Conservation (phyloP, 1,140 invertebrate genomes). For the Popillia japonica region DNA sequence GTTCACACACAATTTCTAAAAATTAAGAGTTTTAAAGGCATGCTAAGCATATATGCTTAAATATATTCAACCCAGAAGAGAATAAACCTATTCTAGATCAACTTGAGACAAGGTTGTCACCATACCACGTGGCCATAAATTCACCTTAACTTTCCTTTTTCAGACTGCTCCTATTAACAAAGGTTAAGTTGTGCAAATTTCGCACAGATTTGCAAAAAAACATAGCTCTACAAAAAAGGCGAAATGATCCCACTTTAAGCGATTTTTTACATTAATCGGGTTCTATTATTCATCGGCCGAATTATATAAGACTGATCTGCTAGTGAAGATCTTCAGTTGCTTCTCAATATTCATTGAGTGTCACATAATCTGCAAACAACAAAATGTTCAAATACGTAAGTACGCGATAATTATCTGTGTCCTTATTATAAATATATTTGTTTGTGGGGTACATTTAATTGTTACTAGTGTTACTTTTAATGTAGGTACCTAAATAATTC, state of each 20-base stretch:
- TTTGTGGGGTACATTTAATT: too few relatives aligned
- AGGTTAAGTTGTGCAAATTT: not conserved
- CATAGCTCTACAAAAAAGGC: not conserved
- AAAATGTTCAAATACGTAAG: constrained; percentile 1
- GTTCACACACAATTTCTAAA: too few relatives aligned
- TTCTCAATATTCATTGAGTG: constrained; percentile 5
- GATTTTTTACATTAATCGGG: not conserved
- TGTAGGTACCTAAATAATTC: too few relatives aligned
- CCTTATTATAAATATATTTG: too few relatives aligned
- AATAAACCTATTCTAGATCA: not conserved
- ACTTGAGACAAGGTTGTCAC: not conserved
- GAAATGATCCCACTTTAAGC: not conserved
- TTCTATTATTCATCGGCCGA: not conserved
- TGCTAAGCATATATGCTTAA: too few relatives aligned
- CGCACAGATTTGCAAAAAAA: not conserved
- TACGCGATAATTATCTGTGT: not conserved
- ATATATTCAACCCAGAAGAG: too few relatives aligned
- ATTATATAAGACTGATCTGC: not conserved
- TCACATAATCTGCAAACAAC: not conserved
- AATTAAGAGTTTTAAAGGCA: too few relatives aligned
- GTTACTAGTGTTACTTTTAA: too few relatives aligned
- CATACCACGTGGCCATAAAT: not conserved
- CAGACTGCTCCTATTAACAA: not conserved
- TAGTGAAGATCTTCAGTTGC: not conserved
- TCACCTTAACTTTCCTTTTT: constrained; percentile 4